These are phyloP conservation scores for Pammene fasciana DNA, from an alignment of 2,888 invertebrate genomes.

Conservation along the genomic window DNA sequence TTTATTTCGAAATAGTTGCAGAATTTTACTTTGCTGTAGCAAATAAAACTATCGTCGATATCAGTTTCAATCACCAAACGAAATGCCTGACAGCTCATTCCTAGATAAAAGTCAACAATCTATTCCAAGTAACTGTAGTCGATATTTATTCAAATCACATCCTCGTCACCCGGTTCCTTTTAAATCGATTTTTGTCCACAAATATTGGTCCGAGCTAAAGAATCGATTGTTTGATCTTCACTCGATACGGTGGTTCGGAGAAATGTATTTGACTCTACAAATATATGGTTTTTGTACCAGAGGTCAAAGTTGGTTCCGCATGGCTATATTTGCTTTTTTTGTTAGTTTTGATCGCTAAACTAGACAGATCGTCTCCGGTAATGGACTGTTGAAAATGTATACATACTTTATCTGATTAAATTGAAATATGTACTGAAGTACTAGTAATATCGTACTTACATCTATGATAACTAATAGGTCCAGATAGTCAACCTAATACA, in stretches of 20 bases:
- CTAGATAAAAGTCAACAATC: slow-evolving; percentile 39
- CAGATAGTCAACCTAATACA: too few relatives aligned
- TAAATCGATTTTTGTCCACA: slow-evolving; percentile 58
- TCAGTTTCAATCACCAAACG: slow-evolving; percentile 8
- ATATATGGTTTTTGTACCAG: slow-evolving; percentile 41
- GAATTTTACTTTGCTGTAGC: too few relatives aligned
- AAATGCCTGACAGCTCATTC: slow-evolving; percentile 17
- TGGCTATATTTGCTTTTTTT: not conserved
- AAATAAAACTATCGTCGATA: not conserved
- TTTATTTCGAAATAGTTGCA: not conserved
- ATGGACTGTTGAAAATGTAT: not conserved
- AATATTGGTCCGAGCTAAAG: slow-evolving; percentile 68
- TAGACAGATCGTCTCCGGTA: not conserved
- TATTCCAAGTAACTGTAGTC: slow-evolving; percentile 54
- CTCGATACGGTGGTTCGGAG: slow-evolving; percentile 62
- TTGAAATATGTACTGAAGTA: not conserved
- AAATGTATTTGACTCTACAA: slow-evolving; percentile 53
- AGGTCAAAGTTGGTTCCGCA: slow-evolving; percentile 29
- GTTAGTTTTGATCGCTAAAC: not conserved
- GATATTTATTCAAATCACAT: slow-evolving; percentile 70
- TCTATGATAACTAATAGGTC: too few relatives aligned
- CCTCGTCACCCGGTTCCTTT: slow-evolving; percentile 53
- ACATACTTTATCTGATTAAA: too few relatives aligned
- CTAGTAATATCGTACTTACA: too few relatives aligned
- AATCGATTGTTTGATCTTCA: slow-evolving; percentile 67